Evolutionary conservation across 2,113 vertebrate genomes (phyloP).

Genomic region (Microtus oregoni): DNA sequence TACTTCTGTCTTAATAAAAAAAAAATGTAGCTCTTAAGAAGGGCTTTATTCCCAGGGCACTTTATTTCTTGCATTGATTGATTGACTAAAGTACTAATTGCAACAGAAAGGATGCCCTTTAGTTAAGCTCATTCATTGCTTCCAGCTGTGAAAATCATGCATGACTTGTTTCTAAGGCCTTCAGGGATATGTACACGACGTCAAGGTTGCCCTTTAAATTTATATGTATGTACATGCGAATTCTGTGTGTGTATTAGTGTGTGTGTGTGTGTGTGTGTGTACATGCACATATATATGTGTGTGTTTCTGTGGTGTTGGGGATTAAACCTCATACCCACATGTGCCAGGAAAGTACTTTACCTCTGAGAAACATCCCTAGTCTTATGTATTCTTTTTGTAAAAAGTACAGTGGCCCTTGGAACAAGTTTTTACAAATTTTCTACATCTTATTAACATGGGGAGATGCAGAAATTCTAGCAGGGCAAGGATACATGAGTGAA

Average conservation of each 20-base stretch:
- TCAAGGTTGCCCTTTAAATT: not conserved
- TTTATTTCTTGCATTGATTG: constrained; percentile 44
- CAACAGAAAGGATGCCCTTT: constrained; percentile 49
- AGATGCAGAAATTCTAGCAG: constrained; percentile 24
- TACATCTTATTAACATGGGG: not conserved
- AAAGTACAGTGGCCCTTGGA: not conserved
- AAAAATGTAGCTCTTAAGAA: constrained; percentile 23
- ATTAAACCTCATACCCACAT: not conserved
- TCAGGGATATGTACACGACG: not conserved
- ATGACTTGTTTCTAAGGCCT: not conserved
- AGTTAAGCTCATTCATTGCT: constrained; percentile 29
- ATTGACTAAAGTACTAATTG: constrained; percentile 24
- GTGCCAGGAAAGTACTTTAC: not conserved
- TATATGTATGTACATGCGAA: not conserved
- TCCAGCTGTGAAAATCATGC: constrained; percentile 24
- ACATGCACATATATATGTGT: not conserved
- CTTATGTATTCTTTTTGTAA: not conserved
- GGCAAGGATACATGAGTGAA: not conserved
- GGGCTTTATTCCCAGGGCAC: constrained; percentile 28
- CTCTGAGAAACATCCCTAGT: not conserved
- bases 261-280: not conserved
- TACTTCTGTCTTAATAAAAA: not conserved
- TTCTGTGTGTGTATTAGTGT: not conserved
- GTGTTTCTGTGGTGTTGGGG: not conserved
- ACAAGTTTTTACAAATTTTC: not conserved